Evolutionary conservation across 2,797 vertebrate genomes (phyloP), one percentile per base, ranked within the genome.

Genomic region (Antrozous pallidus): DNA sequence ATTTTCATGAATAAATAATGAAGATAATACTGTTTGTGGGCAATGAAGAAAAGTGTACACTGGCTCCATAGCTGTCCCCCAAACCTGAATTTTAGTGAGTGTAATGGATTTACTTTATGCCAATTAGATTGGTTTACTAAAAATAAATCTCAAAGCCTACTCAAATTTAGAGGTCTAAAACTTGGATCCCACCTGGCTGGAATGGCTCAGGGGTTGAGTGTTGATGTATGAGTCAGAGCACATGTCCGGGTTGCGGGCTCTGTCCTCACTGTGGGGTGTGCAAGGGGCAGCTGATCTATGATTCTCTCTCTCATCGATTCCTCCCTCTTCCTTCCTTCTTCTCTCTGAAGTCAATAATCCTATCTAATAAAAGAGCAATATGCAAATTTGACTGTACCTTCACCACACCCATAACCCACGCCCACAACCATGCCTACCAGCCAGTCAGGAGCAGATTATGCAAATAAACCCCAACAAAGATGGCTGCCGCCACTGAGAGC

Each of bases 91-190:
- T 94, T 96, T 87, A 96, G 85, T 81, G 69, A 83, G 61, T 78
- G 8, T 63, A 95, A 95, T 6, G 1, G 28, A 88, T 95, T 94
- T 96, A 36, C 38, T 91, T 88, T 40, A 89, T 97, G 38, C 24
- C 92, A 95, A 85, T 7, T 86, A 22, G n/a, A 91, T 20, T 31
- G 91, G 8, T 95, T 88, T 36, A 58, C 58, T 47, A 4, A 91
- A 93, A 91, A 92, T 22, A 77, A 65, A 26, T 22, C 42, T 83
- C 24, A 91, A 89, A 58, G 7, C 81, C 61, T 69, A 87, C 42
- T 82, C n/a, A 89, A 70, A 83, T 86, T 69, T 94, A 95, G 22
- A 94, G 58, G 54, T 45, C 88, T 90, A 90, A 85, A 93, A 85
- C 54, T 81, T 82, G 26, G 40, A 73, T 69, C 17, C 63, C 14